Base-by-base conservation (phyloP, 2,797 vertebrate genomes). In the Pelodytes ibericus region DNA sequence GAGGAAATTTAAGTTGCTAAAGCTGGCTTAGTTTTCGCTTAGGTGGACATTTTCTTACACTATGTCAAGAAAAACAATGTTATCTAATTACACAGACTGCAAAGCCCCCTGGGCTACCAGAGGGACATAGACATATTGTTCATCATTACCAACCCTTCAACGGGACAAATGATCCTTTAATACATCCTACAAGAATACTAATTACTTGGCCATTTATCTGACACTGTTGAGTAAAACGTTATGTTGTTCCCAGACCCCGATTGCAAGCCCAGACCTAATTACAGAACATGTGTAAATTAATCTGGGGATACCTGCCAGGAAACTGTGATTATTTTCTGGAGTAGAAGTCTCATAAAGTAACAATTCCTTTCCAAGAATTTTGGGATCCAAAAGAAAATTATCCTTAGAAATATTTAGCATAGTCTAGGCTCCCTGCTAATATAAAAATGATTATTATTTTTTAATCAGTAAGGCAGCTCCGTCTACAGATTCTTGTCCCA, bases 221-320 rank as follows among this genome's bases (percentile, higher is more conserved):
- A 68, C 64, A 20, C 58, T 41, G 39, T 72, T 72, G 30, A 72
- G 62, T 66, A 78, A 78, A 30, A 72, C 22, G 10, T 72, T 58
- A 39, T 57, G 39, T 25, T 65, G 61, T 39, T 77, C 72, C 69
- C 53, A 77, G 47, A 72, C 20, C 33, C 16, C 53, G 53, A 72
- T 58, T 49, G 64, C 20, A 60, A 68, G 58, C 57, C 76, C 58
- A 68, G 26, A 62, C 26, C 71, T 69, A 79, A 79, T 79, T 79
- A 79, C 71, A 69, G 67, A 77, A 53, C 44, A 61, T 31, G 62
- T 68, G 63, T 72, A 79, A 73, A 79, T 79, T 72, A 79, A 73
- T 69, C 49, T 69, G n/a, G 15, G 20, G 57, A 73, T 41, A 7
- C 57, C 29, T 68, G 70, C 76, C 76, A 79, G 76, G 57, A 79